Evolutionary conservation across 2,113 vertebrate genomes (phyloP), one percentile per base, ranked within the genome.

Genomic region (Festucalex cinctus): DNA sequence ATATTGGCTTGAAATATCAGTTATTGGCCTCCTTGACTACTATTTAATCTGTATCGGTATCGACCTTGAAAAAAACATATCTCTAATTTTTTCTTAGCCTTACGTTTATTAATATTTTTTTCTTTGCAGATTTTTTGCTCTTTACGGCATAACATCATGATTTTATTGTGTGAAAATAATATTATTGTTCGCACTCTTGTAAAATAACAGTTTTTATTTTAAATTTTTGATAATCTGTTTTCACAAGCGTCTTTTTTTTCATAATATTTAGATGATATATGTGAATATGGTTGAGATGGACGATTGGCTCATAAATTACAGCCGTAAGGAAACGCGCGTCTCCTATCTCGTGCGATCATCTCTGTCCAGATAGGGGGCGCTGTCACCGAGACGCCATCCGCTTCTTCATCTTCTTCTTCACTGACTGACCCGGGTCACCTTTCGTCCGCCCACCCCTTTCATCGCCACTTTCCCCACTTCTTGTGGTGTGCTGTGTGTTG

Each of bases 371-470:
- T 83, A 72, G 5, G 74, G 69, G 77, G 63, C 12, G 61, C 83
- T 83, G 85, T 88, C 83, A 84, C 63, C 20, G 69, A 26, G 13
- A 69, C 65, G 63, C 36, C 60, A 74, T 77, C 77, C 54, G 77
- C 84, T 84, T 85, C 81, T 82, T 89, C 83, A 86, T 89, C 78
- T 66, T 81, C 70, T 41, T 75, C 70, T 69, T 67, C n/a, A n/a
- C 4, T 8, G 53, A 83, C 66, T 76, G 87, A 78, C 80, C 57
- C 84, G 85, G 91, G 90, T 91, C 88, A 86, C 78, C 69, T 85
- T 84, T 81, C 83, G 85, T 77, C 65, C 66, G 32, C 32, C 63
- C 6, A 4, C 69, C 65, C 2, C 7, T 17, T 54, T 1, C 62
- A n/a, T 35, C 46, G 9, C 32, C 26, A 28, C 49, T 84, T 75